phyloP scores from a whole-genome alignment of 2,113 vertebrate genomes.

The Syngnathoides biaculeatus region DNA sequence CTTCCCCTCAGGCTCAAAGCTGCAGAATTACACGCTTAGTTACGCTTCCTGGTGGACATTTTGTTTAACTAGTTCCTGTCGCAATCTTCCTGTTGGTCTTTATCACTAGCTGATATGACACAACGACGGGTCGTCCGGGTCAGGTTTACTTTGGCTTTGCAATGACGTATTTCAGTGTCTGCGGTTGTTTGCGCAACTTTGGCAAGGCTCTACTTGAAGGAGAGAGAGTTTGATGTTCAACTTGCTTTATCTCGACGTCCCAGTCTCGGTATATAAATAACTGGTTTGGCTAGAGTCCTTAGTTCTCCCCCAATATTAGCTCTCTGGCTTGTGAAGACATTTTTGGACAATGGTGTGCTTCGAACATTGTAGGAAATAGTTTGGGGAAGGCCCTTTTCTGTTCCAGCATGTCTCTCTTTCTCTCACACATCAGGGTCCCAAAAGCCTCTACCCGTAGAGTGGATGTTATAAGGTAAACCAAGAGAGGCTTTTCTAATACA shows the following conservation, averaged over 20 bases:
- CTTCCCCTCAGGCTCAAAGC: slow-evolving; percentile 59
- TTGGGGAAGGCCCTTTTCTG: slow-evolving; percentile 1
- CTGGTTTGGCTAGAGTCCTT: neutral
- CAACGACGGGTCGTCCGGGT: slow-evolving; percentile 19
- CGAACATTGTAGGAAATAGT: neutral
- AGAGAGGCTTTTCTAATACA: slow-evolving; percentile 1
- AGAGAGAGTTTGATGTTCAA: neutral
- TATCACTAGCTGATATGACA: slow-evolving; percentile 15
- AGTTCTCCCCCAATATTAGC: neutral
- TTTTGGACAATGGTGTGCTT: neutral
- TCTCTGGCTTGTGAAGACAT: neutral
- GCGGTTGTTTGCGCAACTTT: slow-evolving; percentile 5
- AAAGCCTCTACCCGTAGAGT: neutral
- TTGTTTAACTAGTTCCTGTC: neutral
- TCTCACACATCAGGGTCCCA: neutral
- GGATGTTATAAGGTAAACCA: slow-evolving; percentile 7
- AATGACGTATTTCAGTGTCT: neutral
- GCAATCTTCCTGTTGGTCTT: slow-evolving; percentile 7
- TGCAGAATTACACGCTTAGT: slow-evolving; percentile 16
- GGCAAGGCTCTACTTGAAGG: neutral
- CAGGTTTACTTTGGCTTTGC: slow-evolving; percentile 23
- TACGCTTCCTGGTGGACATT: neutral
- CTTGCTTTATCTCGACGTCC: neutral
- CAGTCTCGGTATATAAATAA: neutral
- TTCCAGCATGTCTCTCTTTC: neutral